Conservation (phyloP, 2,113 vertebrate species). For the Maccullochella peelii region DNA sequence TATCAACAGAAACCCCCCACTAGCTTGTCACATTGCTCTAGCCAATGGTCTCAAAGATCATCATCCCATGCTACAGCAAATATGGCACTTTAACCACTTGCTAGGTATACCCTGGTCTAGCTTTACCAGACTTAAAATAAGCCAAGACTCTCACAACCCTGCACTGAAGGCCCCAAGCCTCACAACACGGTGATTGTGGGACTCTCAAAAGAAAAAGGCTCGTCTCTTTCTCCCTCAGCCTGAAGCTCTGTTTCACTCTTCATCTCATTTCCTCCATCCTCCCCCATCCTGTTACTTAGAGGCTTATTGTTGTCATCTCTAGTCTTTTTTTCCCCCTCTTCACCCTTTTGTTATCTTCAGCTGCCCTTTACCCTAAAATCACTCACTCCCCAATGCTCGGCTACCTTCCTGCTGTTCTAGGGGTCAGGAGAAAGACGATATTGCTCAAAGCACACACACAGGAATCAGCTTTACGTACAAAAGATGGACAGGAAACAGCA, state of each 20-base stretch:
- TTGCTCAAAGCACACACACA: conserved; percentile 7
- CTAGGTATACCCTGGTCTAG: too few species aligned
- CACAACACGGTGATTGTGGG: not conserved
- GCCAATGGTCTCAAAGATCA: not conserved
- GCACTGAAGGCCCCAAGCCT: not conserved
- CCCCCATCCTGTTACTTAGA: conserved; percentile 17
- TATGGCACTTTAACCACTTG: not conserved
- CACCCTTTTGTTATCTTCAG: conserved; percentile 27
- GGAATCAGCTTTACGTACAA: not conserved
- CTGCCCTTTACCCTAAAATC: conserved; percentile 49
- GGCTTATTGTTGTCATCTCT: conserved; percentile 12
- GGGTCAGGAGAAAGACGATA: conserved; percentile 48
- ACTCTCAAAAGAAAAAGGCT: conserved; percentile 34
- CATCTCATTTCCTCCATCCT: conserved; percentile 21
- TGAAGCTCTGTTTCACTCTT: conserved; percentile 28
- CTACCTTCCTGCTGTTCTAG: conserved; percentile 47
- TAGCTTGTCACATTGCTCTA: conserved; percentile 6
- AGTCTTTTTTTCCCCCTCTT: conserved; percentile 5
- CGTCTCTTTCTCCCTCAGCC: not conserved
- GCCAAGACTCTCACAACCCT: conserved; percentile 4
- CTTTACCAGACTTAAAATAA: not conserved
- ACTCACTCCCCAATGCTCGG: conserved; percentile 2
- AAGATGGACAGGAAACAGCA: not conserved
- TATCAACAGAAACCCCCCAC: conserved; percentile 40
- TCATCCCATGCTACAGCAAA: not conserved